Base-by-base conservation (phyloP, 2,113 vertebrate species). In the Candoia aspera region DNA sequence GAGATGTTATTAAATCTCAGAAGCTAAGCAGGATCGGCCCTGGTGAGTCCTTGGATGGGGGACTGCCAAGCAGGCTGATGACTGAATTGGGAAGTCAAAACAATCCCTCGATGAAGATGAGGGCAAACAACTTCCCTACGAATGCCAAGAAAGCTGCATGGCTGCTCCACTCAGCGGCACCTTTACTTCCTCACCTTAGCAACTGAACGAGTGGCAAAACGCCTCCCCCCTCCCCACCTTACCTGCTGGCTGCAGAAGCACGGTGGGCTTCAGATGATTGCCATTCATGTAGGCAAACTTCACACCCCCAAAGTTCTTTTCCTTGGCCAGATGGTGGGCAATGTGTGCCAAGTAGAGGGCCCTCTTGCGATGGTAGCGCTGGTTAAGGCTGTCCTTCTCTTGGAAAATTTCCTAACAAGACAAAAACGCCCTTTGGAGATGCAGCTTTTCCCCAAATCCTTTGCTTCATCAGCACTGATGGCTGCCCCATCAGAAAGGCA, bases 301-400 rank as follows among this genome's bases (percentile, higher is more conserved):
- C 95, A 99, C 95, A 0, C 97, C 97, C 90, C 98, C 98, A 0
- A 99, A 98, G 62, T 98, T 94, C 3, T 98, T 94, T 23, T 98
- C 97, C 29, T 96, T 96, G 24, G 96, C 89, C 26, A 99, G 96
- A 73, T 98, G 96, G 59, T 98, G 95, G 46, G 98, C 99, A 0
- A 99, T 94, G 89, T 98, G 98, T 8, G 98, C 98, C 87, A 99
- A 95, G 95, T 99, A 99, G 0, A 99, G 97, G 3, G 99, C 99
- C 92, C 98, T 98, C 96, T 99, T 99, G 49, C 99, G 98, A 8
- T 98, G 98, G 96, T 99, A 99, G n/a, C 98, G 98, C 95, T 99
- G 99, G 94, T 99, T 99, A 92, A 99, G 91, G 37, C 97, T 95
- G 42, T 99, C 99, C 95, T 99, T 99, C 53, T 97, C 98, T 83